These are phyloP conservation scores for Antigone vipio DNA, from an alignment of 2,113 vertebrate genomes.

Conservation along the genomic window DNA sequence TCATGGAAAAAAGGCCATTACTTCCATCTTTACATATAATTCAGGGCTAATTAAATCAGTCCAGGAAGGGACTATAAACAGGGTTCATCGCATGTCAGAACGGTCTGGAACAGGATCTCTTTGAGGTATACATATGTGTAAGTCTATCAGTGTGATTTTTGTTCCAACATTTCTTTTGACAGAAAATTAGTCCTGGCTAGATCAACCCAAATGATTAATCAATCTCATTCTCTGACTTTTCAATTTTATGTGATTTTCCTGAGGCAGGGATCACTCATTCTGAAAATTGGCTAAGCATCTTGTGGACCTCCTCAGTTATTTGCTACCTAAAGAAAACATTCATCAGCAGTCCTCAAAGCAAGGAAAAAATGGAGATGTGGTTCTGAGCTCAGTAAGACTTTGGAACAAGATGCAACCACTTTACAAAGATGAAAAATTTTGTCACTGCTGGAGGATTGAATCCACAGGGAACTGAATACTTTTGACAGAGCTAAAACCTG, in stretches of 20 bases:
- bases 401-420: neutral
- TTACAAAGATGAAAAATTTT: neutral
- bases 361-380: neutral
- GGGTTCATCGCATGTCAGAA: neutral
- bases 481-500: neutral
- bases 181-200: conserved; percentile 6
- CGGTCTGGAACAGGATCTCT: neutral
- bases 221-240: neutral
- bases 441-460: neutral
- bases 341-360: neutral
- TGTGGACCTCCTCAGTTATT: neutral
- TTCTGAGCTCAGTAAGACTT: neutral
- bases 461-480: neutral
- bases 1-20: neutral
- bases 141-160: neutral
- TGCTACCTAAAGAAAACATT: neutral
- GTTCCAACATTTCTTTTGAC: neutral
- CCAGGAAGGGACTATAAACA: neutral
- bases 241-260: conserved; percentile 15
- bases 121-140: neutral
- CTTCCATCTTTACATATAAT: neutral
- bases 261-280: conserved; percentile 11
- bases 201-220: neutral
- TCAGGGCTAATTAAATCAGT: neutral
- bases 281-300: conserved; percentile 14